These are phyloP conservation scores for Volucella inflata DNA, from an alignment of 2,888 invertebrate species.

Conservation along the genomic window DNA sequence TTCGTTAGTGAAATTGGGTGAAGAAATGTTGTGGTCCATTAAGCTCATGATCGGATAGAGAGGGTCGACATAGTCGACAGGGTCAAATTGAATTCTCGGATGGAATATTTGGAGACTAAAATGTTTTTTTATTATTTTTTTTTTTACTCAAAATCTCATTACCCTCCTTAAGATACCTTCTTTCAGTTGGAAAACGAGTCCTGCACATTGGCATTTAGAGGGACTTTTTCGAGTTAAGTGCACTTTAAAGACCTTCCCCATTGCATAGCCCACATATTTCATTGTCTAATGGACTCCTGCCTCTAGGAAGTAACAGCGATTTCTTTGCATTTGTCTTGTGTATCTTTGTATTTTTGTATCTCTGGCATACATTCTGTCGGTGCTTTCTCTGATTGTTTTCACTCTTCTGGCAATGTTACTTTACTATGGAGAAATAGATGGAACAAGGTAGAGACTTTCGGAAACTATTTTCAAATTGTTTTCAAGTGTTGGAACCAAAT, in stretches of 20 bases:
- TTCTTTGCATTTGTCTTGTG: background rate
- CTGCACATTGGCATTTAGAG: conserved; percentile 6
- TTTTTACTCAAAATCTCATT: too few relatives aligned
- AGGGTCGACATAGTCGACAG: too few relatives aligned
- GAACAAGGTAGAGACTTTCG: background rate
- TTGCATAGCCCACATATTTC: background rate
- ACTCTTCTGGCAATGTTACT: background rate
- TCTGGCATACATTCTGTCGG: background rate
- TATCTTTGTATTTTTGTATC: too few relatives aligned
- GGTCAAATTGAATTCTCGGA: too few relatives aligned
- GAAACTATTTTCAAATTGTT: conserved; percentile 24
- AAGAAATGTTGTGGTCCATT: background rate
- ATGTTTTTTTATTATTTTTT: too few relatives aligned
- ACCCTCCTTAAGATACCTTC: too few relatives aligned
- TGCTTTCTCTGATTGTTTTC: background rate
- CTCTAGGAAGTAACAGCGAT: conserved; percentile 13
- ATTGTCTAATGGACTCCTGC: conserved; percentile 2
- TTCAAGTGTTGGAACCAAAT: conserved; percentile 34
- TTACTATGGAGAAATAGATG: background rate
- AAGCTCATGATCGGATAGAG: too few relatives aligned
- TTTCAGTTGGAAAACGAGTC: too few relatives aligned
- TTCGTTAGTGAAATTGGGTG: conserved; percentile 10
- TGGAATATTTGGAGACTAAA: too few relatives aligned
- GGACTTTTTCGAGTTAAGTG: background rate
- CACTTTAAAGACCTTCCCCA: background rate